A percentile compares a stretch with the other conserved stretches of the same genome.
phyloP scores from a whole-genome alignment of 2,797 vertebrate genomes.

The Sebastes nivosus region DNA sequence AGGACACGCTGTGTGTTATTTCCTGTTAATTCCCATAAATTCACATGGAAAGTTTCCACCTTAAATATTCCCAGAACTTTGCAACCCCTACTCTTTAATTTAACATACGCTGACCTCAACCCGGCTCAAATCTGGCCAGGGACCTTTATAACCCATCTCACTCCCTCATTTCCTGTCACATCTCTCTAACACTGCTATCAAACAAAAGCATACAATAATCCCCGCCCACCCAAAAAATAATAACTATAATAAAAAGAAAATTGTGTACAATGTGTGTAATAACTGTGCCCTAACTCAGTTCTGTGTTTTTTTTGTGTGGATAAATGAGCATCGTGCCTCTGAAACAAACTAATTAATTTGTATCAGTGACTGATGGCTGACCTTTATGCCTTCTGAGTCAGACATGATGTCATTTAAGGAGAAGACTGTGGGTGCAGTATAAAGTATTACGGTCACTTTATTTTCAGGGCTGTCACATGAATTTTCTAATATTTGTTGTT shows the following conservation, averaged over 20 bases:
- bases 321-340: not conserved
- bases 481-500: not conserved
- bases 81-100: not conserved
- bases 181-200: not conserved
- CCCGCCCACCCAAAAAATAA: no score
- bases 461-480: not conserved
- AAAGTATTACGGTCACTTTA: not conserved
- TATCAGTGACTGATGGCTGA: not conserved
- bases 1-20: no score
- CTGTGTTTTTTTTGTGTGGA: not conserved
- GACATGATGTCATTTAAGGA: not conserved
- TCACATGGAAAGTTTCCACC: no score
- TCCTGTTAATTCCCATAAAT: no score
- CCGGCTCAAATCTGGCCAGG: no score
- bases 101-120: no score
- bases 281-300: not conserved
- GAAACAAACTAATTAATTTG: not conserved
- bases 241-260: not conserved
- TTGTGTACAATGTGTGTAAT: not conserved
- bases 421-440: not conserved
- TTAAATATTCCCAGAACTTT: fast-evolving
- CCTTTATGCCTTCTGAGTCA: not conserved
- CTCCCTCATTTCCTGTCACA: not conserved
- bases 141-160: no score
- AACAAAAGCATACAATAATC: fast-evolving